Conservation (phyloP, 2,113 vertebrate genomes). For the Prochilodus magdalenae region DNA sequence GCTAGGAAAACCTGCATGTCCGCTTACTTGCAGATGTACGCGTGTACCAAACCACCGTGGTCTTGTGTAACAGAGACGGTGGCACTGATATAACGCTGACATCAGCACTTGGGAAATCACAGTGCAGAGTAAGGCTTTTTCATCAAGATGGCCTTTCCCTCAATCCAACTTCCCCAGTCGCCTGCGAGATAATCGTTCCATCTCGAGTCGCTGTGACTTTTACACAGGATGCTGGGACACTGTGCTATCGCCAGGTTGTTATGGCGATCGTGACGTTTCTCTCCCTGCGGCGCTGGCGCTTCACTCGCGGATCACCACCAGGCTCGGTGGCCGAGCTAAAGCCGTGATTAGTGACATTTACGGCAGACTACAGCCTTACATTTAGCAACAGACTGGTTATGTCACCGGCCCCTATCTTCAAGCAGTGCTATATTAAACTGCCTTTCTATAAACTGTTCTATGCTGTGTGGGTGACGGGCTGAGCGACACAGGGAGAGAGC, state of each 20-base stretch:
- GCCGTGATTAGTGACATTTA: constrained; percentile 50
- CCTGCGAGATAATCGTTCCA: constrained; percentile 1
- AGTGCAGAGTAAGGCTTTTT: constrained; percentile 8
- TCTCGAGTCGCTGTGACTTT: constrained; percentile 20
- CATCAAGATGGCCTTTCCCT: not conserved
- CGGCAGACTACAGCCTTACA: constrained; percentile 28
- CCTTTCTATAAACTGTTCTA: constrained; percentile 32
- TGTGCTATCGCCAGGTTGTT: constrained; percentile 28
- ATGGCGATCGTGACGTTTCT: constrained; percentile 43
- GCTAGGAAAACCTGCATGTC: not conserved
- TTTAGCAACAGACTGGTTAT: constrained; percentile 30
- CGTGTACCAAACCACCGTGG: not conserved
- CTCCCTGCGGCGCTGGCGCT: not conserved
- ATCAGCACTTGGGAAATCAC: constrained; percentile 2
- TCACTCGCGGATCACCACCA: constrained; percentile 5
- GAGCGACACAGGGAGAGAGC: constrained; percentile 28
- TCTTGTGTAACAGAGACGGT: not conserved
- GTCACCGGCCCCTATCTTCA: constrained; percentile 39
- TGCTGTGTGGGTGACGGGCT: constrained; percentile 23
- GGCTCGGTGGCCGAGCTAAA: constrained; percentile 15
- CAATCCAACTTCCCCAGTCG: not conserved
- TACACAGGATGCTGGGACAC: constrained; percentile 40
- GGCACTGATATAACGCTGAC: not conserved
- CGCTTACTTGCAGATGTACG: not conserved
- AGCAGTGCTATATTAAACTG: constrained; percentile 41